Percentiles rank a stretch among this genome's conserved stretches.
Evolutionary conservation across 2,797 vertebrate species (phyloP).

Genomic region (Fistularia commersonii): DNA sequence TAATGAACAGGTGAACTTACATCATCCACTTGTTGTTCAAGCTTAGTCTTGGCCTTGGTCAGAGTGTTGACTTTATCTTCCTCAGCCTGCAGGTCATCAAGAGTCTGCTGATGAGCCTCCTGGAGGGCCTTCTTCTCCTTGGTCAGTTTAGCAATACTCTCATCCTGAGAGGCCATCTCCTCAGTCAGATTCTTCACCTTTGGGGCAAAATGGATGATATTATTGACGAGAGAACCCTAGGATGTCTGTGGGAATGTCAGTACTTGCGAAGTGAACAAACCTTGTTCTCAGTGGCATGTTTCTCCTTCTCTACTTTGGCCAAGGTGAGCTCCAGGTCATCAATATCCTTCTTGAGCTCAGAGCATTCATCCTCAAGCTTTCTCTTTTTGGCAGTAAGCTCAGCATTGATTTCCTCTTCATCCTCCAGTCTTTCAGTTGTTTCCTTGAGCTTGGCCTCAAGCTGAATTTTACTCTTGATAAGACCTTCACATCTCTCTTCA

Average conservation of each 20-base stretch:
- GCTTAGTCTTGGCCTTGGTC: too few species aligned
- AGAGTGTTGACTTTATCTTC: too few species aligned
- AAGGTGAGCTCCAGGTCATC: conserved; percentile 86
- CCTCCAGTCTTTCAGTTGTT: too few species aligned
- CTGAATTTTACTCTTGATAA: too few species aligned
- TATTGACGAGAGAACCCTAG: not conserved
- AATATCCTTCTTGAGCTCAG: conserved; percentile 87
- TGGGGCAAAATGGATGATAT: not conserved
- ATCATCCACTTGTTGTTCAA: conserved; percentile 87
- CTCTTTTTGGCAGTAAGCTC: too few species aligned
- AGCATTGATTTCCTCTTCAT: too few species aligned
- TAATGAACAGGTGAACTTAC: conserved; percentile 56
- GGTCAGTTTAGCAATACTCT: conserved; percentile 66
- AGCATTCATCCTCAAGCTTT: conserved; percentile 86
- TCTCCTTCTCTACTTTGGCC: conserved; percentile 87
- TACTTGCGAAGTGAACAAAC: conserved; percentile 48
- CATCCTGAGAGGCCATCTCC: conserved; percentile 71
- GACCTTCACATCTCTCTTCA: too few species aligned
- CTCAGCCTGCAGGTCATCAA: too few species aligned
- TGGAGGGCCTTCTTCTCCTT: conserved; percentile 73
- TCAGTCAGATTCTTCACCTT: conserved; percentile 73
- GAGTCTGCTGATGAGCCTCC: conserved; percentile 66
- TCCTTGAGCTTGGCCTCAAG: too few species aligned
- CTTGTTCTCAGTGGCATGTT: conserved; percentile 92
- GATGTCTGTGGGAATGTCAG: not conserved